Evolutionary conservation across 2,797 vertebrate genomes (phyloP).

Genomic region (Argya squamiceps): DNA sequence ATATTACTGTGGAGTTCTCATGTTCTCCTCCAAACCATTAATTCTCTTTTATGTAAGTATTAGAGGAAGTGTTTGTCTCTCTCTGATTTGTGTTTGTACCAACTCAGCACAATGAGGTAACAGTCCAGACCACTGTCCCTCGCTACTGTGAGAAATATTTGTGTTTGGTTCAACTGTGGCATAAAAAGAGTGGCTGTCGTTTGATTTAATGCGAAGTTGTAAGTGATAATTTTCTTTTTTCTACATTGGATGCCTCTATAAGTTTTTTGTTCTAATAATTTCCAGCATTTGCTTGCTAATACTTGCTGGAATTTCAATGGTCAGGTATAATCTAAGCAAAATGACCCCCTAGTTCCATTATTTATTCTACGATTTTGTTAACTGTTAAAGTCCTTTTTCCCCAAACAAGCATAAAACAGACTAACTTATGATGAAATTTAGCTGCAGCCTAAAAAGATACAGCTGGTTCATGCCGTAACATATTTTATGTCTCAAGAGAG

Average conservation of each 20-base stretch:
- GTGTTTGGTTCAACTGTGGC: neutral
- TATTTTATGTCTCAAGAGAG: neutral
- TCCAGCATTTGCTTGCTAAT: neutral
- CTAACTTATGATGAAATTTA: neutral
- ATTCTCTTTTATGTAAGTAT: neutral
- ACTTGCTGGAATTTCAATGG: neutral
- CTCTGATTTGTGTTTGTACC: neutral
- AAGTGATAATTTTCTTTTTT: neutral
- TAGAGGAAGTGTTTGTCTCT: neutral
- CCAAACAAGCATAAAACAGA: neutral
- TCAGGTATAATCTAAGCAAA: neutral
- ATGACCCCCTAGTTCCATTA: neutral
- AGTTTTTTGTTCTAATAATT: neutral
- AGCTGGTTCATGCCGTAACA: neutral
- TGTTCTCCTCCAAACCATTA: neutral
- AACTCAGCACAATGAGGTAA: neutral
- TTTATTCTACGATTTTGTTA: neutral
- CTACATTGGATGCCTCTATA: neutral
- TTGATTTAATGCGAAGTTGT: neutral
- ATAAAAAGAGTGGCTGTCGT: neutral
- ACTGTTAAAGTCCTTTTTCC: neutral
- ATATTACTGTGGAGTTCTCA: neutral
- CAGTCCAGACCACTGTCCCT: neutral
- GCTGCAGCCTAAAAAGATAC: neutral
- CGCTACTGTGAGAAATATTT: neutral